A percentile compares a stretch with the other conserved stretches of the same genome.
These are phyloP conservation scores for Eumeta japonica DNA, from an alignment of 1,140 invertebrate genomes.

Conservation along the genomic window DNA sequence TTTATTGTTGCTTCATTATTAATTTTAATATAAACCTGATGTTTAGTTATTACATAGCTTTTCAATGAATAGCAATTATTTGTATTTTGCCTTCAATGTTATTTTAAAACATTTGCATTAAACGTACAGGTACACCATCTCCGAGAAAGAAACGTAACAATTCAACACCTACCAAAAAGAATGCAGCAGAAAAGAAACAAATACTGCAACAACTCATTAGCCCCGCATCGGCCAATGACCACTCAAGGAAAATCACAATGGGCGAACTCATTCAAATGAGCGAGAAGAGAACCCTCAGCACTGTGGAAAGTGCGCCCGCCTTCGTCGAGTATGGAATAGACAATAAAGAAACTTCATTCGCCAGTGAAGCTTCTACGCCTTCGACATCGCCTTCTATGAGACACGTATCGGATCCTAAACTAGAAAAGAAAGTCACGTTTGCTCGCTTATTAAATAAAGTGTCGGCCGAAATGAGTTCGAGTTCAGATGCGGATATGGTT, in stretches of 20 bases:
- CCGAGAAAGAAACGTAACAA: conserved; percentile 72
- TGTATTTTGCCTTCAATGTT: too few species aligned
- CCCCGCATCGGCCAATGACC: conserved; percentile 48
- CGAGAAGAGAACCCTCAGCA: conserved; percentile 56
- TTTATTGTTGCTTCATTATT: too few species aligned
- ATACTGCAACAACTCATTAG: conserved; percentile 71
- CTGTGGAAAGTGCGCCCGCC: conserved; percentile 46
- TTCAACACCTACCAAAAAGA: conserved; percentile 69
- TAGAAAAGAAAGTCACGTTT: conserved; percentile 76
- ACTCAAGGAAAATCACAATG: conserved; percentile 60
- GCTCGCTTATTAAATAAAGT: conserved; percentile 71
- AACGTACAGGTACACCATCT: conserved; percentile 71
- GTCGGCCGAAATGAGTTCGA: conserved; percentile 70
- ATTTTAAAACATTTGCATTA: too few species aligned
- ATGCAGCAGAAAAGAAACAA: conserved; percentile 70
- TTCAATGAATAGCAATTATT: too few species aligned
- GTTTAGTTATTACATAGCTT: too few species aligned
- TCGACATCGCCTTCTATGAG: conserved; percentile 53
- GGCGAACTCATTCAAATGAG: conserved; percentile 71
- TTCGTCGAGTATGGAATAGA: conserved; percentile 44
- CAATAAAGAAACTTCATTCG: conserved; percentile 62
- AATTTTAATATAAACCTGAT: too few species aligned
- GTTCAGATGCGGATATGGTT: conserved; percentile 63
- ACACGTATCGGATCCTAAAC: conserved; percentile 61
- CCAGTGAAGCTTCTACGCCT: conserved; percentile 45